These are phyloP conservation scores for Drosophila punjabiensis DNA, from an alignment of 1,140 invertebrate genomes.

Conservation along the genomic window DNA sequence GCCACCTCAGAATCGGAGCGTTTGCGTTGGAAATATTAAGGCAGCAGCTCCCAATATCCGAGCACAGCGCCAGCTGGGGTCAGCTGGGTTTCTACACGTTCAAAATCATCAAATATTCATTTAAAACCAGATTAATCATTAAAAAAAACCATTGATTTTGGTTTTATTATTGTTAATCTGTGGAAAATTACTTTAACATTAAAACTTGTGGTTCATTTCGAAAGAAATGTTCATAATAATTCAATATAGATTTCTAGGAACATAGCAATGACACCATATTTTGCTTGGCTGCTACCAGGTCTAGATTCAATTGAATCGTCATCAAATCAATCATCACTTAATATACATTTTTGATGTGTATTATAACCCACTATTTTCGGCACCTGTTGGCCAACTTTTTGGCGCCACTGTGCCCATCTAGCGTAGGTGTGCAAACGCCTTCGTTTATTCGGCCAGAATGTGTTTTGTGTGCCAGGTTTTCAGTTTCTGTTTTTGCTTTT, in stretches of 20 bases:
- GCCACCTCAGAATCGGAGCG: conserved; percentile 30
- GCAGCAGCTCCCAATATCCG: conserved; percentile 6
- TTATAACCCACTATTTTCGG: background rate
- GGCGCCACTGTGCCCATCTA: conserved; percentile 54
- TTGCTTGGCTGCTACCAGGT: background rate
- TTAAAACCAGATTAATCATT: background rate
- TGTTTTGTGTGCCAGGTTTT: conserved; percentile 49
- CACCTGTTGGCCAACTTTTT: conserved; percentile 27
- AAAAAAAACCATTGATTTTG: no score
- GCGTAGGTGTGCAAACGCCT: conserved; percentile 63
- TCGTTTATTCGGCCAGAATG: conserved; percentile 65
- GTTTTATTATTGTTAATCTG: background rate
- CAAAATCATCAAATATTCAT: no score
- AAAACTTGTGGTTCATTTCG: background rate
- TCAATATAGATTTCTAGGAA: background rate
- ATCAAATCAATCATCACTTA: background rate
- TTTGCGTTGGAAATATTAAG: conserved; percentile 27
- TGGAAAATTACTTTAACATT: no score
- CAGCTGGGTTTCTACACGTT: conserved; percentile 5
- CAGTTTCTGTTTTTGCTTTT: conserved; percentile 20
- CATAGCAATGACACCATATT: background rate
- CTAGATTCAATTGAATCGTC: background rate
- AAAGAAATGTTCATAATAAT: background rate
- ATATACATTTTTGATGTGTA: background rate
- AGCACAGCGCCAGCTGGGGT: conserved; percentile 23